phyloP scores from a whole-genome alignment of 2,888 invertebrate genomes.

The Orchesella flavescens region DNA sequence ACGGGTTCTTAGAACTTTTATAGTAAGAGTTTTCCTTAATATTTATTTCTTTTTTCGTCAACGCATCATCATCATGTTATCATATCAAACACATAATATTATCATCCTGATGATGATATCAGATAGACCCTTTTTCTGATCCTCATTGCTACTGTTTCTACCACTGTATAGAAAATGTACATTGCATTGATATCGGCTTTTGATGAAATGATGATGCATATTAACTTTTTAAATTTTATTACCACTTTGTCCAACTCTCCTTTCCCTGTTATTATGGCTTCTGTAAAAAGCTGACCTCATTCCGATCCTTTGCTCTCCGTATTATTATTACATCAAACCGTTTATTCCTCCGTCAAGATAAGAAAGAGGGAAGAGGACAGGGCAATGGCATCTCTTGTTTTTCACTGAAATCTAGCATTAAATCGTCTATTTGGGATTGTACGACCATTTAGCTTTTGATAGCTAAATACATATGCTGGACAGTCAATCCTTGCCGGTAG shows the following conservation, averaged over 20 bases:
- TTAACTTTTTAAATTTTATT: constrained; percentile 50
- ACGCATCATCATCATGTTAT: constrained; percentile 41
- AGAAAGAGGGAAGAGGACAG: constrained; percentile 38
- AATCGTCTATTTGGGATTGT: neutral
- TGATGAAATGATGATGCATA: constrained; percentile 43
- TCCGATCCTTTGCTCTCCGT: constrained; percentile 23
- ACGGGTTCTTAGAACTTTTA: constrained; percentile 46
- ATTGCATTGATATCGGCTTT: constrained; percentile 3
- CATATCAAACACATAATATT: constrained; percentile 56
- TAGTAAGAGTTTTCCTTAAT: neutral
- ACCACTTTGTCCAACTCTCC: constrained; percentile 40
- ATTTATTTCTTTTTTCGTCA: constrained; percentile 34
- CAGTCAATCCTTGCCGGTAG: neutral
- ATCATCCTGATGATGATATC: constrained; percentile 36
- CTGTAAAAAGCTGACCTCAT: constrained; percentile 51
- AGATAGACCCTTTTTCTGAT: constrained; percentile 18
- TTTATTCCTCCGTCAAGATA: constrained; percentile 47
- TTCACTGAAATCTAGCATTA: neutral
- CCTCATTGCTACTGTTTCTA: constrained; percentile 3
- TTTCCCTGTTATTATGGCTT: constrained; percentile 50
- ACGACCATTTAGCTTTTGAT: neutral
- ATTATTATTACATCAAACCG: constrained; percentile 58
- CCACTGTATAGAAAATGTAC: neutral
- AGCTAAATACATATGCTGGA: neutral
- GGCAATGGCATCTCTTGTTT: constrained; percentile 39